phyloP scores from a whole-genome alignment of 1,140 invertebrate genomes.

The Brachionus koreanus region DNA sequence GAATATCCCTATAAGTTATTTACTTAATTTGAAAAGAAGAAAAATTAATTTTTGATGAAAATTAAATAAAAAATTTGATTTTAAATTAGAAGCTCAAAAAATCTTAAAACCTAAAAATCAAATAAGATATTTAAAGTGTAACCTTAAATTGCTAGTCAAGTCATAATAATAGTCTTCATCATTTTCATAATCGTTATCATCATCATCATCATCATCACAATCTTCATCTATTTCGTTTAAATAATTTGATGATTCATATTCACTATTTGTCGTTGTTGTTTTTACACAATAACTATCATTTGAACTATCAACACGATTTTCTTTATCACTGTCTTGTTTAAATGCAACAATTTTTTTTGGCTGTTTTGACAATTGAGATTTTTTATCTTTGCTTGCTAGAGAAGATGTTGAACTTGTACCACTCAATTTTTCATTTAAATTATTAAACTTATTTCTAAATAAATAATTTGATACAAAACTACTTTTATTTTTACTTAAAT shows the following conservation, averaged over 20 bases:
- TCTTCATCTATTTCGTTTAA: neutral
- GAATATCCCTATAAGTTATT: too few relatives aligned
- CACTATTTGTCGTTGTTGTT: neutral
- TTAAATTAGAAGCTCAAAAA: neutral
- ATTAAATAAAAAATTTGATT: too few relatives aligned
- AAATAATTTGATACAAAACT: slow-evolving; percentile 21
- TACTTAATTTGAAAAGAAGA: too few relatives aligned
- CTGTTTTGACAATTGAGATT: neutral
- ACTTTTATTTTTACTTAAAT: neutral
- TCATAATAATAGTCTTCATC: neutral
- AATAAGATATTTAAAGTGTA: neutral
- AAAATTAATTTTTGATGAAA: too few relatives aligned
- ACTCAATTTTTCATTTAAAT: neutral
- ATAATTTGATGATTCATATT: neutral
- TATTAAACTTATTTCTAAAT: neutral
- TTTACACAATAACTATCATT: neutral
- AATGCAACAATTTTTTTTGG: neutral
- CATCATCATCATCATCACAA: neutral
- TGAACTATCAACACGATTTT: neutral
- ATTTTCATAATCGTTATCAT: neutral
- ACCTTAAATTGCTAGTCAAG: slow-evolving; percentile 23
- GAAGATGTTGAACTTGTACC: neutral
- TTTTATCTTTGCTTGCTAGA: neutral
- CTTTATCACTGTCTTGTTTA: neutral
- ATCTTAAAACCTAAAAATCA: neutral